phyloP scores from a whole-genome alignment of 2,113 vertebrate species.

The Rhegmatorhina hoffmannsi region DNA sequence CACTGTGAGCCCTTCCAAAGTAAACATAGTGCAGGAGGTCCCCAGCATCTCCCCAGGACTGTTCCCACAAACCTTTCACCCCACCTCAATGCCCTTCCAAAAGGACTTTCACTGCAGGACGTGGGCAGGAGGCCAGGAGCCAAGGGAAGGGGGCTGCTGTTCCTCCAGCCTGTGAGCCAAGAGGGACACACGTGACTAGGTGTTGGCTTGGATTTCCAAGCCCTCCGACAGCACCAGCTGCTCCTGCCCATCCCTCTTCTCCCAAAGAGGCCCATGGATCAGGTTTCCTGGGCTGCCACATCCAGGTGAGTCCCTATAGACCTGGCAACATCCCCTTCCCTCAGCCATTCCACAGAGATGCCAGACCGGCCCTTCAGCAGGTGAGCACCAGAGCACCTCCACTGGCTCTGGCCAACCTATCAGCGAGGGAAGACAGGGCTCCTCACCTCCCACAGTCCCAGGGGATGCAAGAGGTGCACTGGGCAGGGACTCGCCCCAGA shows the following conservation, averaged over 20 bases:
- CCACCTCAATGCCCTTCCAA: background rate
- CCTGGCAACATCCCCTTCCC: background rate
- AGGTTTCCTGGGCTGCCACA: background rate
- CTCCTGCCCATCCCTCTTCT: conserved; percentile 56
- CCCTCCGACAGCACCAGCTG: conserved; percentile 43
- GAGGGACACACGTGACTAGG: background rate
- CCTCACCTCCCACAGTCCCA: background rate
- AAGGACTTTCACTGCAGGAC: background rate
- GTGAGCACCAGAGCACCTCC: background rate
- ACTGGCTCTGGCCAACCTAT: fast-evolving
- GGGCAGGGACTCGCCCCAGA: background rate
- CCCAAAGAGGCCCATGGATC: conserved; percentile 13
- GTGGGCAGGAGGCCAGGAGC: background rate
- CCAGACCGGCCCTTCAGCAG: background rate
- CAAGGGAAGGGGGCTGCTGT: background rate
- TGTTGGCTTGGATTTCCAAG: conserved; percentile 40
- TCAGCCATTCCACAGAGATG: background rate
- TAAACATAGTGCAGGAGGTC: background rate
- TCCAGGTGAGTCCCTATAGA: conserved; percentile 15
- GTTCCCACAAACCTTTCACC: background rate
- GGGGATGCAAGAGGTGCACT: background rate
- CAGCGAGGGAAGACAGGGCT: fast-evolving
- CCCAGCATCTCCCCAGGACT: background rate
- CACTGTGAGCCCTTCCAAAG: background rate
- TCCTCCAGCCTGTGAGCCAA: background rate